Evolutionary conservation across 2,888 invertebrate genomes (phyloP).

Genomic region (Plagodis pulveraria): DNA sequence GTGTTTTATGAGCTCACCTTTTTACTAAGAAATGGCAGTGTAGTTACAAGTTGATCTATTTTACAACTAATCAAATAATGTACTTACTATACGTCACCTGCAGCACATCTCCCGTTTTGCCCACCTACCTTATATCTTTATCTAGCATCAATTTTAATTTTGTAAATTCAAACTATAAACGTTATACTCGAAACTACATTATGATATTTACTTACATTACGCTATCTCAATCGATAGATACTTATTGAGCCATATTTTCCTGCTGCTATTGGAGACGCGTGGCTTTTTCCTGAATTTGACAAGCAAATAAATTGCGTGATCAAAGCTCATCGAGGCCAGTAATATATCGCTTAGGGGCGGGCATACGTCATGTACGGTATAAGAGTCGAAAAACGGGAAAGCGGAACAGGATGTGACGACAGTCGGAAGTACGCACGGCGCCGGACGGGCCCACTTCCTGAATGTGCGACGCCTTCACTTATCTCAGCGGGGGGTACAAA

Average conservation of each 20-base stretch:
- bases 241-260: conserved; percentile 57
- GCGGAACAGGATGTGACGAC: conserved; percentile 79
- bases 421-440: conserved; percentile 76
- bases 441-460: conserved; percentile 78
- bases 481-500: conserved; percentile 72
- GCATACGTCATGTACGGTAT: conserved; percentile 39
- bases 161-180: too few relatives aligned
- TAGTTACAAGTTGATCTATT: too few relatives aligned
- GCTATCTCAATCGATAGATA: conserved; percentile 14
- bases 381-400: conserved; percentile 57
- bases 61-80: too few relatives aligned
- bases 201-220: not conserved
- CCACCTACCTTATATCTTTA: too few relatives aligned
- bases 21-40: too few relatives aligned
- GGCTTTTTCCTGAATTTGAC: conserved; percentile 81
- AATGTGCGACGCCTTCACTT: conserved; percentile 76
- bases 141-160: too few relatives aligned
- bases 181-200: not conserved
- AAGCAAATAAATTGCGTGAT: conserved; percentile 80
- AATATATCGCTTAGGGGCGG: conserved; percentile 70
- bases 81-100: too few relatives aligned
- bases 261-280: conserved; percentile 63
- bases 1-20: too few relatives aligned
- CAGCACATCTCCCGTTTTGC: too few relatives aligned
- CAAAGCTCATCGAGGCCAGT: conserved; percentile 67